Evolutionary conservation across 2,888 invertebrate species (phyloP), one percentile per base, ranked within the genome.

Genomic region (Halocaridina rubra): DNA sequence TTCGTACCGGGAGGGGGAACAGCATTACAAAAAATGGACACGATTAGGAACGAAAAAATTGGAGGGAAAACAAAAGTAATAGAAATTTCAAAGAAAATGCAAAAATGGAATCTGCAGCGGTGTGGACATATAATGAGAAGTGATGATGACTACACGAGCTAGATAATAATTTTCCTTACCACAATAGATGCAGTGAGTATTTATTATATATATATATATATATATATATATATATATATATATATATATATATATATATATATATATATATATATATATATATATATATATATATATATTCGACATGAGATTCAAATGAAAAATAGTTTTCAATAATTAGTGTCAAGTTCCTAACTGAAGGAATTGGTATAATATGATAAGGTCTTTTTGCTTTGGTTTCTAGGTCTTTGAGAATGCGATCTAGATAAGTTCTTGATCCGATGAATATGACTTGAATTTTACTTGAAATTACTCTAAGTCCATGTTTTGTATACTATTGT

Each of bases 191-290:
- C 22, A 7, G 19, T 22, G 5, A 19, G 61, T 13, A n/a, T 22
- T 61, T 8, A 61, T 19, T 61, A 19, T 19, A 7, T 19, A n/a
- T 61, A 61, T 13, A n/a, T 22, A 19, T 61, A 61, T 19, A 61
- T n/a, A 22, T n/a, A 64, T 29, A 64, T n/a, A 64, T 29, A 64
- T n/a, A 64, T 29, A 64, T 64, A 64, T 64, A 64, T 64, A 64
- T 64, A 64, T 64, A 64, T 64, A 64, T 64, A 64, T 64, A 64
- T 64, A 64, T 64, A 64, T 64, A 64, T 64, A 64, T 64, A 64
- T 64, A 64, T 64, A 64, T 64, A 64, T 64, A 64, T 13, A 64
- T 64, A 64, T 64, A 64, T 64, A 64, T 13, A 64, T 64, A 13
- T 13, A 64, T 64, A 64, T 64, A 3, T 64, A 64, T 64, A 64